Evolutionary conservation across 2,113 vertebrate genomes (phyloP), one percentile per base, ranked within the genome.

Genomic region (Holacanthus passer): DNA sequence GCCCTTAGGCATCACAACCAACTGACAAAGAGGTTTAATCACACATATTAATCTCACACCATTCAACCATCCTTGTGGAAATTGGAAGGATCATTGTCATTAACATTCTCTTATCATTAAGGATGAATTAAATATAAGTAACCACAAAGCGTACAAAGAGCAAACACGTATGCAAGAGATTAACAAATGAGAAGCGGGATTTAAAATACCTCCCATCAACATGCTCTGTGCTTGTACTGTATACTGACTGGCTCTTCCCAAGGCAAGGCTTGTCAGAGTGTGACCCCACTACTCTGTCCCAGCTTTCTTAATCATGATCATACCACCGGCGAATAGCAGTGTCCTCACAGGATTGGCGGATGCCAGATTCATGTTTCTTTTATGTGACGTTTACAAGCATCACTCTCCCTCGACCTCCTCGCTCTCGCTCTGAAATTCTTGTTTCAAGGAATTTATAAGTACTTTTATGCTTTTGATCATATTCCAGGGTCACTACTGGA

Each of bases 311-410:
- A 27, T 16, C 16, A 24, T 78, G 13, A 16, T 12, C 22, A 35
- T 1, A 14, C n/a, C 31, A 32, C 24, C 45, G 17, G 24, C 14
- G 41, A 37, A 74, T n/a, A 39, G n/a, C 2, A 19, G 9, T 12
- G 9, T 17, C 37, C 56, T 66, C n/a, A 66, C 32, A 3, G 16
- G 20, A 43, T 55, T 48, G 62, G 3, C 17, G 27, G 29, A 35
- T 74, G 55, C 9, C 45, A 20, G 29, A 60, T 52, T 73, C 19
- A 31, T 55, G 24, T 27, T 62, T 72, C 11, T 73, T 85, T 60
- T 64, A 60, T 64, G n/a, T 17, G 50, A n/a, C 19, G 17, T 32
- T 72, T 69, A 31, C 41, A 63, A 52, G 24, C 19, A 68, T 67
- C 64, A 3, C 27, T 47, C 17, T 48, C 43, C 11, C 8, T 24